Percentiles rank a stretch among this genome's conserved stretches.
Evolutionary conservation across 2,888 invertebrate genomes (phyloP).

Genomic region (Adelognathus sp.): DNA sequence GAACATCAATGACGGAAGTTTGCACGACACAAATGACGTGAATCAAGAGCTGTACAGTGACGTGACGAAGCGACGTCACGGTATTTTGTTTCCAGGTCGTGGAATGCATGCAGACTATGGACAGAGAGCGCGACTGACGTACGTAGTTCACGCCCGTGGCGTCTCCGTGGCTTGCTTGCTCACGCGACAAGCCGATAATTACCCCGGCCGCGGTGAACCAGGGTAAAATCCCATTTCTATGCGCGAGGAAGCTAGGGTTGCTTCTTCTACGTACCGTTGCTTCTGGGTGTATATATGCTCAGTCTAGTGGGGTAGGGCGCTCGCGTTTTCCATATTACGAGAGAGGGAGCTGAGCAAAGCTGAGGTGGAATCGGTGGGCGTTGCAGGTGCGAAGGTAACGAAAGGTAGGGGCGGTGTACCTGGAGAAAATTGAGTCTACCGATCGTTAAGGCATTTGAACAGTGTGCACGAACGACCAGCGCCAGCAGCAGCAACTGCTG

Average conservation of each 20-base stretch:
- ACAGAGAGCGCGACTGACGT: neutral
- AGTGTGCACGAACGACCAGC: constrained; percentile 32
- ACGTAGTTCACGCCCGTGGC: neutral
- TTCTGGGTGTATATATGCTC: neutral
- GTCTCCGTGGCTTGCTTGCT: neutral
- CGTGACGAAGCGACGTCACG: neutral
- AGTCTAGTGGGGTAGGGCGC: neutral
- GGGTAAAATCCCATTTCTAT: constrained; percentile 73
- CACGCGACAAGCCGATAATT: constrained; percentile 70
- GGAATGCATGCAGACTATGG: neutral
- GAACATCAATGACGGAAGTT: neutral
- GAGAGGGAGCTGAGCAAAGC: neutral
- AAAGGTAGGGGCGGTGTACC: constrained; percentile 3
- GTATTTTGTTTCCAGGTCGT: neutral
- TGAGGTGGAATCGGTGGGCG: neutral
- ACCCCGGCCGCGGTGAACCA: constrained; percentile 64
- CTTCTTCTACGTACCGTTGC: constrained; percentile 2
- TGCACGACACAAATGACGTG: neutral
- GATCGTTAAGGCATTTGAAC: constrained; percentile 55
- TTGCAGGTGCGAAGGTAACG: constrained; percentile 4
- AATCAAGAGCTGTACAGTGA: neutral
- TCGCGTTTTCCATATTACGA: constrained; percentile 50
- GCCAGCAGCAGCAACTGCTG: constrained; percentile 39
- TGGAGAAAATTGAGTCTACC: constrained; percentile 52
- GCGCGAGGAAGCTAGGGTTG: constrained; percentile 50